Percentiles rank a stretch among this genome's conserved stretches.
These are phyloP conservation scores for Eupithecia centaureata DNA, from an alignment of 2,888 invertebrate species.

Conservation along the genomic window DNA sequence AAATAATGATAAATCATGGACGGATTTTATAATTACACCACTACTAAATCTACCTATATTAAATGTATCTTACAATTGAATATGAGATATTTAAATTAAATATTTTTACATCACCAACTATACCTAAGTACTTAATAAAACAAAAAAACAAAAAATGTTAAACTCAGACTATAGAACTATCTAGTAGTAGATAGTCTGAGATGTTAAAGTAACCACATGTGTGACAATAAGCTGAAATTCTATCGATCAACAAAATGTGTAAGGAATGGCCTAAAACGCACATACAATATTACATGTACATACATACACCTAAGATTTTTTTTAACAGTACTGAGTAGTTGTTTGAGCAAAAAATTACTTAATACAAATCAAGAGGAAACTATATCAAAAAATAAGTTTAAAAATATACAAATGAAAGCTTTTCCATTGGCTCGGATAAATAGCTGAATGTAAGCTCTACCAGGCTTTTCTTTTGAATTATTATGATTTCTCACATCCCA, in stretches of 20 bases:
- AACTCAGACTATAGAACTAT: neutral
- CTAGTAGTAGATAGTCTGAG: too few relatives aligned
- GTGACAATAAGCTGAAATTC: too few relatives aligned
- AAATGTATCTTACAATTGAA: neutral
- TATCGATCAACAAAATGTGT: neutral
- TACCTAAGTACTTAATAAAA: neutral
- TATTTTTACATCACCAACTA: neutral
- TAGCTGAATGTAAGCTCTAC: too few relatives aligned
- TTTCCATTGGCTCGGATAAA: too few relatives aligned
- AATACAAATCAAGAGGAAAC: too few relatives aligned
- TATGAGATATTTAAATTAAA: neutral
- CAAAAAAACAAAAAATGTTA: neutral
- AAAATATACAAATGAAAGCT: too few relatives aligned
- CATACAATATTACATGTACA: neutral
- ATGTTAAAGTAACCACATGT: too few relatives aligned
- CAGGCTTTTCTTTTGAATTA: too few relatives aligned
- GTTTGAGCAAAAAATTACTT: slow-evolving; percentile 1
- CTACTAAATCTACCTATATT: neutral
- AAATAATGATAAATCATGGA: slow-evolving; percentile 80
- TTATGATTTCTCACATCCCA: too few relatives aligned
- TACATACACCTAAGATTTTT: too few relatives aligned
- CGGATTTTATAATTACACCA: slow-evolving; percentile 60
- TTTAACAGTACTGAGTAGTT: neutral
- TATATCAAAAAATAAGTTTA: too few relatives aligned
- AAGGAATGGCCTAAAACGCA: neutral